Percentiles rank a stretch among this genome's conserved stretches.
Evolutionary conservation across 92 coral and sea anemone species (phyloP).

Genomic region (Siderastrea radians): DNA sequence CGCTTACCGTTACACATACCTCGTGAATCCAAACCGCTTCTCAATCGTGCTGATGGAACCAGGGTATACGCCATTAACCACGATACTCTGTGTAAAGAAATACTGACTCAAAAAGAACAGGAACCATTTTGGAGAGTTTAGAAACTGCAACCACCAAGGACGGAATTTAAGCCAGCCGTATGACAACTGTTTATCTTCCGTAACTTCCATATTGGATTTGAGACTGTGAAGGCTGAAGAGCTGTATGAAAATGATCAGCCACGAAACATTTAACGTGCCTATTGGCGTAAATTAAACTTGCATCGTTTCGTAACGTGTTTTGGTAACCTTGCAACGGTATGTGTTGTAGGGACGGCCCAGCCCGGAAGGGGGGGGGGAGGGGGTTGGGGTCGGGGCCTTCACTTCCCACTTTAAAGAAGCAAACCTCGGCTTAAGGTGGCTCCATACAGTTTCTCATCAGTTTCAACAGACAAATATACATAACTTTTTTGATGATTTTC

Average conservation of each 20-base stretch:
- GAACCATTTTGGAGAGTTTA: slow-evolving; percentile 90
- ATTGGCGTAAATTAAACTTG: too few relatives aligned
- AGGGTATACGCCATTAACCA: slow-evolving; percentile 89
- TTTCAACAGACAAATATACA: too few relatives aligned
- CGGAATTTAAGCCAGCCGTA: slow-evolving; percentile 85
- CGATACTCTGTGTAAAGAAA: slow-evolving; percentile 85
- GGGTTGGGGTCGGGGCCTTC: too few relatives aligned
- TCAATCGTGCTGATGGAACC: slow-evolving; percentile 93
- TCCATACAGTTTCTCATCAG: too few relatives aligned
- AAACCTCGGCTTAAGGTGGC: too few relatives aligned
- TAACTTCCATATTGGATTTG: neutral
- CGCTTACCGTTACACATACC: slow-evolving; percentile 49
- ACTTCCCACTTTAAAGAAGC: too few relatives aligned
- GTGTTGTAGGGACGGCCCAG: too few relatives aligned
- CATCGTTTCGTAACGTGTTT: too few relatives aligned
- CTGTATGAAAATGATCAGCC: neutral
- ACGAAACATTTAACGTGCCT: too few relatives aligned
- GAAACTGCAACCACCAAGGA: slow-evolving; percentile 84
- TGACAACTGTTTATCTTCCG: neutral
- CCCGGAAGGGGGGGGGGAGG: too few relatives aligned
- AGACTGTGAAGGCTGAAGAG: neutral
- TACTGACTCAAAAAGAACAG: slow-evolving; percentile 80
- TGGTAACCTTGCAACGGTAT: too few relatives aligned
- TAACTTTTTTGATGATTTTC: too few relatives aligned
- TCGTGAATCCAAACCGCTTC: slow-evolving; percentile 87